Base-by-base conservation (phyloP, 64 coral and sea anemone genomes). In the Pachyseris speciosa region DNA sequence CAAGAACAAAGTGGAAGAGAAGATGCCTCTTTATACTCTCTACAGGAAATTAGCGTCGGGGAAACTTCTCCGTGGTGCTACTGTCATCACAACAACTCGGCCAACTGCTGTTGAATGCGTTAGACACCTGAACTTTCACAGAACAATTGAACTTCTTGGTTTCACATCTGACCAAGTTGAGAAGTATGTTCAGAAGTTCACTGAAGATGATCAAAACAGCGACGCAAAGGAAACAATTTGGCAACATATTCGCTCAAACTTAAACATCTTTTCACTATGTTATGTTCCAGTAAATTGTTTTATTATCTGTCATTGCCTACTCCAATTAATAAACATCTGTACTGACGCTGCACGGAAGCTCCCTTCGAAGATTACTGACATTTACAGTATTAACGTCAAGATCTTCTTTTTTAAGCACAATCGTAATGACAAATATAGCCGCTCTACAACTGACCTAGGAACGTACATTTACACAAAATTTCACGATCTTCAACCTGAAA, bases 271-370 rank as follows among this genome's bases (percentile, higher is more conserved):
- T 24, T 67, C 75, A 30, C 59, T 94, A 28, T 94, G 93, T 40
- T 85, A 94, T 59, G 19, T 90, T 74, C 93, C 93, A 27, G 59
- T 94, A 13, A 84, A 90, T 37, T 89, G 93, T 55, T 94, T 90
- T 63, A 84, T 94, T 22, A 52, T 94, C 66, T 90, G 93, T 84
- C 61, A 36, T 7, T 76, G 78, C 69, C 32, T 90, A 10, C 32
- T 39, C 36, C 28, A 75, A 12, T 10, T 51, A 2, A 4, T 39
- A 22, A 37, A 41, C 9, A 39, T 12, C 17, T 11, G 9, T 0
- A 74, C 30, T 9, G 28, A 47, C 38, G 15, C 10, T 33, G 3
- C 28, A 0, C 5, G 12, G 24, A 27, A n/a, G 5, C 33, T 92
- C 28, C 80, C 80, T 43, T 28, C 41, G 20, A 84, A 80, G 12